phyloP scores from a whole-genome alignment of 2,113 vertebrate species.

The Mobula hypostoma region DNA sequence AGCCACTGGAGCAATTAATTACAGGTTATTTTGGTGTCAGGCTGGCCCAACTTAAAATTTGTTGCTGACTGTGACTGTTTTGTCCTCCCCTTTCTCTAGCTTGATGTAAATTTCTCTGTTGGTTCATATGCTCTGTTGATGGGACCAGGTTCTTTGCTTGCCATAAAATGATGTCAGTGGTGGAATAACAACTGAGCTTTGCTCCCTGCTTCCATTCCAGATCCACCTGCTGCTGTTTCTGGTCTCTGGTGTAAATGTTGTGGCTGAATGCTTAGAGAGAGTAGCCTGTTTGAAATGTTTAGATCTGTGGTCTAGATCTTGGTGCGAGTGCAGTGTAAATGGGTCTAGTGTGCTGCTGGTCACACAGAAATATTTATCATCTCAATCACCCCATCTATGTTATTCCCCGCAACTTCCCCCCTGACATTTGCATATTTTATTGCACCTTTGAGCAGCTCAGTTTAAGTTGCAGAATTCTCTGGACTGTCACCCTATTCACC shows the following conservation, averaged over 20 bases:
- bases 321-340: neutral
- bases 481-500: no score
- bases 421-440: neutral
- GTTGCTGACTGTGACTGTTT: neutral
- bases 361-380: neutral
- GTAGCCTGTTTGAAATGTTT: neutral
- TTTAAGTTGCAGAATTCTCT: neutral
- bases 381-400: neutral
- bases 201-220: neutral
- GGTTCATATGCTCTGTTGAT: neutral
- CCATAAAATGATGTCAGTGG: neutral
- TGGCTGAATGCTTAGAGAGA: neutral
- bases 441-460: neutral
- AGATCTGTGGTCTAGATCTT: neutral
- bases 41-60: neutral
- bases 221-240: neutral
- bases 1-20: neutral
- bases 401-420: neutral
- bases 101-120: neutral
- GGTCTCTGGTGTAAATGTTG: neutral
- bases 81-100: neutral
- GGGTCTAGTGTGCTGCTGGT: neutral
- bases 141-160: neutral
- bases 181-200: neutral
- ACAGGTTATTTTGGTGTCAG: neutral